These are phyloP conservation scores for Aspidoscelis tigris DNA, from an alignment of 2,113 vertebrate species.

Conservation along the genomic window DNA sequence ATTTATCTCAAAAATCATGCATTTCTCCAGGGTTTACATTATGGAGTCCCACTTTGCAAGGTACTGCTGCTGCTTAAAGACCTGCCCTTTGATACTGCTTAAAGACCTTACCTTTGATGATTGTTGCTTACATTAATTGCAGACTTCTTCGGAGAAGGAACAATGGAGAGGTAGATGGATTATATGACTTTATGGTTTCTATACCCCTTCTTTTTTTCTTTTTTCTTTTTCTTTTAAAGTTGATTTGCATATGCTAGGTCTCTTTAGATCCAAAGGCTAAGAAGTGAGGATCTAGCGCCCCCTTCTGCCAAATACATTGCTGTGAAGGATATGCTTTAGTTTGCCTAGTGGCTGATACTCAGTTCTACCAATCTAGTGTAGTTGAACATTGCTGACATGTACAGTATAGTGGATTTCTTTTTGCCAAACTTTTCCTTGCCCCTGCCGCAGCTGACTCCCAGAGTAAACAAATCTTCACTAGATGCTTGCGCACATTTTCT, in stretches of 20 bases:
- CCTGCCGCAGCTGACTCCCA: background rate
- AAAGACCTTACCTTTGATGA: background rate
- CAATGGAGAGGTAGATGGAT: background rate
- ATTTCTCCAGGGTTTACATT: background rate
- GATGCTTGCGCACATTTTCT: background rate
- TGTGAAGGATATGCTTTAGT: background rate
- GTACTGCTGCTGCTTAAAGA: no score
- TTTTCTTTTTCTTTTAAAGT: background rate
- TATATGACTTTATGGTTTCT: background rate
- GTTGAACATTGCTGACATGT: slow-evolving; percentile 5
- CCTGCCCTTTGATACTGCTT: background rate
- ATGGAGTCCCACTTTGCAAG: background rate
- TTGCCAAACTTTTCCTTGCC: background rate
- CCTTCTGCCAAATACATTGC: slow-evolving; percentile 2
- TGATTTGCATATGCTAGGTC: background rate
- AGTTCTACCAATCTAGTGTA: background rate
- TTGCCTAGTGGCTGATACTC: background rate
- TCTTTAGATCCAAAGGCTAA: background rate
- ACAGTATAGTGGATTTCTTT: background rate
- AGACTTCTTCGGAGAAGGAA: background rate
- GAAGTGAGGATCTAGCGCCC: slow-evolving; percentile 11
- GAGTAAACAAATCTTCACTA: background rate
- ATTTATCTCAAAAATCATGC: background rate
- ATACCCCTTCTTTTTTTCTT: background rate
- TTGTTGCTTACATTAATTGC: background rate